These are phyloP conservation scores for Alces alces DNA, from an alignment of 2,113 vertebrate genomes.

Conservation along the genomic window DNA sequence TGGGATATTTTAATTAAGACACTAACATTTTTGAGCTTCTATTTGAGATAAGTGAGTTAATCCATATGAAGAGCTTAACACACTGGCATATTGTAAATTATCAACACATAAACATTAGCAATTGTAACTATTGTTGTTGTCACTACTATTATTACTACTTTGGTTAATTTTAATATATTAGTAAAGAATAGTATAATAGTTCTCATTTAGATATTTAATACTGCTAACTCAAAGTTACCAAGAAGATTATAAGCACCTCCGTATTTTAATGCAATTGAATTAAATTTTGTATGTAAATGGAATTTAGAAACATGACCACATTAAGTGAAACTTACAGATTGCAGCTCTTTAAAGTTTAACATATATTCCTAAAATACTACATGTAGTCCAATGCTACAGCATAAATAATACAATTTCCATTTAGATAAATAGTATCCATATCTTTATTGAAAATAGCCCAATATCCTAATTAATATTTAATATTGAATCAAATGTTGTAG, in stretches of 20 bases:
- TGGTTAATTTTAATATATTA: constrained; percentile 4
- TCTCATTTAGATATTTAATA: not conserved
- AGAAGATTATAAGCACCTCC: not conserved
- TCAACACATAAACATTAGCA: not conserved
- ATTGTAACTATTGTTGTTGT: not conserved
- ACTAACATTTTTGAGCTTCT: not conserved
- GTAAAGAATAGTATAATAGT: not conserved
- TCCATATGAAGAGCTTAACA: not conserved
- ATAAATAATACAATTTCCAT: not conserved
- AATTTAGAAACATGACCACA: not conserved
- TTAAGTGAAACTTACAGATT: not conserved
- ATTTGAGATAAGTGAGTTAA: not conserved
- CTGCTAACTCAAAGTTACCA: not conserved
- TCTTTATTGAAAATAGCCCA: not conserved
- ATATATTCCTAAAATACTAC: not conserved
- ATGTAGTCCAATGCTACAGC: not conserved
- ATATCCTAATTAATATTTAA: constrained; percentile 9
- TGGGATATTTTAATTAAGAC: not conserved
- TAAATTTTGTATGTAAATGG: not conserved
- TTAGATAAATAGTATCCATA: not conserved
- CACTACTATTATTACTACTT: not conserved
- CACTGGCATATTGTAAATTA: not conserved
- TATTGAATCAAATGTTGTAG: not conserved
- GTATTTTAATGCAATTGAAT: not conserved
- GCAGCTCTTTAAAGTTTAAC: not conserved